Evolutionary conservation across 2,888 invertebrate species (phyloP), one percentile per base, ranked within the genome.

Genomic region (Mesodorylaimus sp.): DNA sequence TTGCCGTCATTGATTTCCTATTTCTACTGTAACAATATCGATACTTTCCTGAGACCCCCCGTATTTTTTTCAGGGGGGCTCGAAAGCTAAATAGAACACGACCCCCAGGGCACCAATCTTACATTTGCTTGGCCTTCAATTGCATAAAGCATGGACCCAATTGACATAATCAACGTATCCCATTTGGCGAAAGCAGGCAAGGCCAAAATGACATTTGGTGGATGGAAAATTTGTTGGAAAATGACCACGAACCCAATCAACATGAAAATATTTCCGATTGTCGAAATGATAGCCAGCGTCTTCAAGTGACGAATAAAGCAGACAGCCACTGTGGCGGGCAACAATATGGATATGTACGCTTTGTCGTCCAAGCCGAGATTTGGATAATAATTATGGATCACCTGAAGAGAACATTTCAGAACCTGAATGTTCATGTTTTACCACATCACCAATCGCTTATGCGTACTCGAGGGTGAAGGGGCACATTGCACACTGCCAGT

Each of bases 121-220:
- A 73, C 72, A 59, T 72, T 57, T 48, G 68, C 68, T 50, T 88
- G 88, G 50, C 87, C 88, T 73, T 89, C 88, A 70, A 88, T 88
- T 2, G 88, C 84, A 69, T 85, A 89, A 57, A 89, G 81, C 25
- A 84, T 86, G 0, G 86, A 86, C 23, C 88, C 87, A 71, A 89
- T 87, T 68, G 81, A 89, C 24, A 88, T 70, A 0, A 88, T 86
- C 50, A 84, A 5, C 5, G 5, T 19, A 19, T n/a, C 3, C 5
- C 41, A 47, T 10, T 29, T 21, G n/a, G 19, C 36, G 23, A 39
- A 41, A 41, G 19, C 5, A 5, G 41, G 7, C n/a, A 23, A 39
- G 7, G n/a, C 7, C 3, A 3, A 42, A 5, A 38, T 21, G n/a
- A 3, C 5, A 41, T 47, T 47, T 48, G 73, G 73, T 0, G 82